A percentile compares a stretch with the other conserved stretches of the same genome.
Evolutionary conservation across 1,140 invertebrate genomes (phyloP).

Genomic region (Philotrypesis tridentata): DNA sequence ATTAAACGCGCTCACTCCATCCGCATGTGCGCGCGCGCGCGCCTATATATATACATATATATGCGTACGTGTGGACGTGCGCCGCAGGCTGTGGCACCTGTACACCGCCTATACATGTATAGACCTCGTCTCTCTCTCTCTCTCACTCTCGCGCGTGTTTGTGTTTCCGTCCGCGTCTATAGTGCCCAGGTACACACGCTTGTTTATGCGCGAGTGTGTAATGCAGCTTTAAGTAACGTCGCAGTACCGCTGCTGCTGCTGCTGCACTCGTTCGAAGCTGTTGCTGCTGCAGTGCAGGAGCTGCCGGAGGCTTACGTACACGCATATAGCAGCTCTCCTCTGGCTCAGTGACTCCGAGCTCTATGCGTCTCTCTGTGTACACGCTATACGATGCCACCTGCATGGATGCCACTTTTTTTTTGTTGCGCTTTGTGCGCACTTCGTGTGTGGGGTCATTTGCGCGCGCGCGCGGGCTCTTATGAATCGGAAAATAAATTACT

Average conservation of each 20-base stretch:
- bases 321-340: background rate
- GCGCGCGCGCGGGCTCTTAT: no score
- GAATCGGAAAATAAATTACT: no score
- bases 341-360: background rate
- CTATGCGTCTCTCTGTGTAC: background rate
- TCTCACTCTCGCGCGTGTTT: constrained; percentile 25
- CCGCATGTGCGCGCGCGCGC: no score
- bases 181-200: constrained; percentile 41
- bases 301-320: no score
- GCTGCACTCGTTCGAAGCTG: no score
- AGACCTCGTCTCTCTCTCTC: no score
- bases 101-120: background rate
- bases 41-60: background rate
- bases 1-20: constrained; percentile 17
- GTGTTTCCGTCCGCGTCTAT: background rate
- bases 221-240: constrained; percentile 3
- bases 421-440: no score
- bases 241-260: background rate
- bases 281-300: background rate
- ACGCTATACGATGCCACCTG: no score
- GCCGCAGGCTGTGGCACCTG: background rate
- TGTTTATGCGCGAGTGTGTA: constrained; percentile 44
- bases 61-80: no score
- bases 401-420: no score
- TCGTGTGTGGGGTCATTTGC: no score